These are phyloP conservation scores for Myiozetetes cayanensis DNA, from an alignment of 2,113 vertebrate species.

Conservation along the genomic window DNA sequence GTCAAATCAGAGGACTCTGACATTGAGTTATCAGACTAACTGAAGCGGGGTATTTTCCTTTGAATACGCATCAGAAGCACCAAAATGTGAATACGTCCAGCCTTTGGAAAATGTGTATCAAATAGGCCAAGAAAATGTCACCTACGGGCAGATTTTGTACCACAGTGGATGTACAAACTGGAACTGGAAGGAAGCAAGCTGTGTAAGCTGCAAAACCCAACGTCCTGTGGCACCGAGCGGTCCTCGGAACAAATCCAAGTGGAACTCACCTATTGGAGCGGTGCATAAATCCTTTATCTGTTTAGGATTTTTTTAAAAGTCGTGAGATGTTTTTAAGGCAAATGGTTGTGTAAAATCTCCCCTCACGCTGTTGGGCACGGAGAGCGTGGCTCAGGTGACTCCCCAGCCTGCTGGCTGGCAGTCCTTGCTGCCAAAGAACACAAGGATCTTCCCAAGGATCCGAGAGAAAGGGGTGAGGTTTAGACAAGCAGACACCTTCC, in stretches of 20 bases:
- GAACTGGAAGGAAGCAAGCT: constrained; percentile 69
- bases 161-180: constrained; percentile 71
- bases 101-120: constrained; percentile 65
- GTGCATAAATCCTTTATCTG: constrained; percentile 74
- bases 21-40: constrained; percentile 80
- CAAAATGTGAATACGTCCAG: constrained; percentile 81
- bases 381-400: constrained; percentile 58
- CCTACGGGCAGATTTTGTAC: constrained; percentile 60
- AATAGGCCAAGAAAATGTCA: constrained; percentile 50
- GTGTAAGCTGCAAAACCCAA: constrained; percentile 46
- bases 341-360: constrained; percentile 71
- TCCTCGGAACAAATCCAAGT: constrained; percentile 62
- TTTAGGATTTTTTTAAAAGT: constrained; percentile 68
- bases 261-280: constrained; percentile 66
- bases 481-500: constrained; percentile 13
- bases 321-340: constrained; percentile 74
- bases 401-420: constrained; percentile 55
- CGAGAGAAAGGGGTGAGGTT: background rate
- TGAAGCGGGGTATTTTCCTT: constrained; percentile 63
- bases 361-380: constrained; percentile 66
- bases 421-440: constrained; percentile 48
- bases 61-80: constrained; percentile 72
- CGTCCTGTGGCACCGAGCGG: constrained; percentile 47
- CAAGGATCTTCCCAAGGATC: constrained; percentile 28
- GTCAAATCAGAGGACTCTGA: constrained; percentile 84